Percentiles rank a stretch among this genome's conserved stretches.
These are phyloP conservation scores for Pangasius sanitwongsei DNA, from an alignment of 2,797 vertebrate genomes.

Conservation along the genomic window DNA sequence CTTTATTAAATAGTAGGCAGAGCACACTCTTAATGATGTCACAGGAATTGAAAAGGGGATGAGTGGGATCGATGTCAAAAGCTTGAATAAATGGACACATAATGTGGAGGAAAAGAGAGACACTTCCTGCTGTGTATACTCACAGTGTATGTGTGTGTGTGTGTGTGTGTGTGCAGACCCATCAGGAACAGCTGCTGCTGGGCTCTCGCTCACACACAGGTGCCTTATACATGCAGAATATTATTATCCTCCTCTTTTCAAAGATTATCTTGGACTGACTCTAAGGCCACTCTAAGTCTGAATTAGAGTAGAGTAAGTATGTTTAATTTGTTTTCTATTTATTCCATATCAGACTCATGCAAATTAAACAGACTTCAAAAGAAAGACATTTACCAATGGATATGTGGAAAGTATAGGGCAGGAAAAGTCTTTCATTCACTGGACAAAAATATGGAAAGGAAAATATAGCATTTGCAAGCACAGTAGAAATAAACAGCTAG, in stretches of 20 bases:
- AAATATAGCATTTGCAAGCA: background rate
- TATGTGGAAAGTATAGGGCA: background rate
- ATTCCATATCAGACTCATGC: background rate
- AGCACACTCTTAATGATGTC: conserved; percentile 53
- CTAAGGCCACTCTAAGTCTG: background rate
- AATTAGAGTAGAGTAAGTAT: background rate
- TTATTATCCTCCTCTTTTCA: conserved; percentile 7
- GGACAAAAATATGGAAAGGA: background rate
- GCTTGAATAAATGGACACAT: conserved; percentile 54
- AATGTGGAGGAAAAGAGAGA: conserved; percentile 46
- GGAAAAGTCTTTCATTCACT: background rate
- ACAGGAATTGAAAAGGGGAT: conserved; percentile 59
- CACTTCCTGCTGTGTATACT: conserved; percentile 49
- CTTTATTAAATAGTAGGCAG: conserved; percentile 46
- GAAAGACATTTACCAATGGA: background rate
- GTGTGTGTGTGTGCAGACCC: conserved; percentile 3
- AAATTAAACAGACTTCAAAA: background rate
- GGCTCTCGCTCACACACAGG: conserved; percentile 45
- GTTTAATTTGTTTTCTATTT: background rate
- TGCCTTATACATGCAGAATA: conserved; percentile 33
- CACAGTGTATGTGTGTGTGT: background rate
- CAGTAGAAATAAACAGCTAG: background rate
- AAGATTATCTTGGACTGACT: background rate
- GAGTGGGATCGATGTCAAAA: conserved; percentile 69
- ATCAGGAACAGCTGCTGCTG: conserved; percentile 56